Percentiles rank a stretch among this genome's conserved stretches.
These are phyloP conservation scores for Psittacara wagleri DNA, from an alignment of 2,113 vertebrate species.

Conservation along the genomic window DNA sequence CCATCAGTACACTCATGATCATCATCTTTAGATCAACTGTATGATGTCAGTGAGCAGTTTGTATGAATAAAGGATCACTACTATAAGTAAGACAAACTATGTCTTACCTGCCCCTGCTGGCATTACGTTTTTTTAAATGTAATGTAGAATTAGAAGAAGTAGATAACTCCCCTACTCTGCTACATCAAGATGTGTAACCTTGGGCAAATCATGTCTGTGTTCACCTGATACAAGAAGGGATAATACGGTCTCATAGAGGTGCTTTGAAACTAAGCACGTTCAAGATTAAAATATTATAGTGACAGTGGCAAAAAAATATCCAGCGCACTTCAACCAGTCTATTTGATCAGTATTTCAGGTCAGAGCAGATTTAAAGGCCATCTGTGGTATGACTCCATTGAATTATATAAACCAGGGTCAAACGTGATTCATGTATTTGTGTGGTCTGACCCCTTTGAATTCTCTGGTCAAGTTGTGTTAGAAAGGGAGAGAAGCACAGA, in stretches of 20 bases:
- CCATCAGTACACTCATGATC: neutral
- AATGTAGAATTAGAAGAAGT: neutral
- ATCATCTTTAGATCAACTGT: neutral
- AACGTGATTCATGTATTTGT: neutral
- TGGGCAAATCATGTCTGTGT: neutral
- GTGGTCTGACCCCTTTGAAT: constrained; percentile 50
- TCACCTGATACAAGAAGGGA: neutral
- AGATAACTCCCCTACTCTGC: neutral
- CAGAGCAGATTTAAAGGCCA: constrained; percentile 49
- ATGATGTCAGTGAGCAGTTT: neutral
- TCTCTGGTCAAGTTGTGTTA: constrained; percentile 21
- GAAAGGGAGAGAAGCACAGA: neutral
- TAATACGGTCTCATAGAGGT: neutral
- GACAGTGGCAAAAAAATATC: neutral
- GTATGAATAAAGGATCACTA: neutral
- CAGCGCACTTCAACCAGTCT: neutral
- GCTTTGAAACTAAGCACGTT: constrained; percentile 2
- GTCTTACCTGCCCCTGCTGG: neutral
- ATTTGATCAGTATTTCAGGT: constrained; percentile 29
- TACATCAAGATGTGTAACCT: neutral
- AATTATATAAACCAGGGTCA: constrained; percentile 10
- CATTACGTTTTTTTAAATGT: neutral
- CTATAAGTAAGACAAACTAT: neutral
- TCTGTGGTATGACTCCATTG: constrained; percentile 22
- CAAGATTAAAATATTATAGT: neutral